These are phyloP conservation scores for Lordiphosa stackelbergi DNA, from an alignment of 1,140 invertebrate genomes.

Conservation along the genomic window DNA sequence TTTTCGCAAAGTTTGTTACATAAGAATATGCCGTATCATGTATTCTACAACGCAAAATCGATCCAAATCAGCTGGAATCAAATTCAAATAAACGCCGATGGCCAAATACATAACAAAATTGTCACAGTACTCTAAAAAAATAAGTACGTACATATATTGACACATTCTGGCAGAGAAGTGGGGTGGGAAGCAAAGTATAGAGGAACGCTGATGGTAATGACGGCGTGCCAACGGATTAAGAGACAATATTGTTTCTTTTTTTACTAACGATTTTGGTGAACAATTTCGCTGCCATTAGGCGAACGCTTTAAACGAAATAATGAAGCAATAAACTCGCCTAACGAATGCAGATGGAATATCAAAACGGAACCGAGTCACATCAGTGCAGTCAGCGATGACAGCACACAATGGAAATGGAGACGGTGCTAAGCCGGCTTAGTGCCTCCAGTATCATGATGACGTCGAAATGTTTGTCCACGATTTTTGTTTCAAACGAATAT, in stretches of 20 bases:
- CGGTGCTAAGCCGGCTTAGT: slow-evolving; percentile 22
- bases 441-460: slow-evolving; percentile 13
- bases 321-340: slow-evolving; percentile 55
- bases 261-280: slow-evolving; percentile 16
- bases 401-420: slow-evolving; percentile 13
- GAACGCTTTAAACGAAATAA: slow-evolving; percentile 49
- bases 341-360: slow-evolving; percentile 60
- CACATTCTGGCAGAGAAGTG: slow-evolving; percentile 4
- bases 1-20: slow-evolving; percentile 8
- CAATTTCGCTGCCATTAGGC: slow-evolving; percentile 42
- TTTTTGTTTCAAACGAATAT: slow-evolving; percentile 24
- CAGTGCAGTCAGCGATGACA: slow-evolving; percentile 35
- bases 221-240: slow-evolving; percentile 54
- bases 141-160: slow-evolving; percentile 10
- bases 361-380: slow-evolving; percentile 30
- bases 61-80: slow-evolving; percentile 25
- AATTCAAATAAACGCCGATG: slow-evolving; percentile 34
- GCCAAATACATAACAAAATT: slow-evolving; percentile 17
- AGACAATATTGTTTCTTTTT: slow-evolving; percentile 55
- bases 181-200: slow-evolving; percentile 6
- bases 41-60: slow-evolving; percentile 30
- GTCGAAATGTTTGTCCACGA: slow-evolving; percentile 25
- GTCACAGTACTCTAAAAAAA: slow-evolving; percentile 10
- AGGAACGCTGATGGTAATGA: slow-evolving; percentile 20
- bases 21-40: slow-evolving; percentile 33